These are phyloP conservation scores for Hypanus sabinus DNA, from an alignment of 2,113 vertebrate species.

Conservation along the genomic window DNA sequence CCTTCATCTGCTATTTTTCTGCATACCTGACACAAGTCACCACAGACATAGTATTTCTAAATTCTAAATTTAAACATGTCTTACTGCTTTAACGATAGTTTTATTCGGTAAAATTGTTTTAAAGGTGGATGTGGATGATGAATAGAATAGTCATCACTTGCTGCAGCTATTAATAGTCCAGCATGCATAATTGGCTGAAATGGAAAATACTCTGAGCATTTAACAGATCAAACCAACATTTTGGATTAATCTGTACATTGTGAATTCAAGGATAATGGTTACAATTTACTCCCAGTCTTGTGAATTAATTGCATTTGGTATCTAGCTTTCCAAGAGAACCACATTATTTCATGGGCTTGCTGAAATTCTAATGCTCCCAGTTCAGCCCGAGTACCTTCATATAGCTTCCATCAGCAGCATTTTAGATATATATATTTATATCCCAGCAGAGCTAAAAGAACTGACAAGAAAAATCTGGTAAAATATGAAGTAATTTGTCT, in stretches of 20 bases:
- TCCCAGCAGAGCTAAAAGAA: no score
- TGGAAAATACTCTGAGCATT: neutral
- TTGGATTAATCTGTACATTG: no score
- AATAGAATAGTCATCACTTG: neutral
- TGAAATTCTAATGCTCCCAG: neutral
- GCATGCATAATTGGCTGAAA: neutral
- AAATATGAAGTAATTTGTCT: constrained; percentile 28
- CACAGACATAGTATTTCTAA: no score
- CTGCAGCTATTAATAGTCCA: neutral
- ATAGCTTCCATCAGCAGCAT: neutral
- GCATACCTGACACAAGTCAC: no score
- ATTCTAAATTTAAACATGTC: no score
- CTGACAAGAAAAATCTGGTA: neutral
- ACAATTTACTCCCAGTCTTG: neutral
- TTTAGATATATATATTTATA: no score
- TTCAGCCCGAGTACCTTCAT: neutral
- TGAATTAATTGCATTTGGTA: constrained; percentile 13
- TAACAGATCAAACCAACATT: no score
- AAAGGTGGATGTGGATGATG: neutral
- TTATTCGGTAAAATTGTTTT: neutral
- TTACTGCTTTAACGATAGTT: neutral
- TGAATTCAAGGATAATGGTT: neutral
- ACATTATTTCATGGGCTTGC: neutral
- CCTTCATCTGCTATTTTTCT: no score
- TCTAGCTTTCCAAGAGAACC: neutral